These are phyloP conservation scores for Sigmodon hispidus DNA, from an alignment of 2,113 vertebrate genomes.

Conservation along the genomic window DNA sequence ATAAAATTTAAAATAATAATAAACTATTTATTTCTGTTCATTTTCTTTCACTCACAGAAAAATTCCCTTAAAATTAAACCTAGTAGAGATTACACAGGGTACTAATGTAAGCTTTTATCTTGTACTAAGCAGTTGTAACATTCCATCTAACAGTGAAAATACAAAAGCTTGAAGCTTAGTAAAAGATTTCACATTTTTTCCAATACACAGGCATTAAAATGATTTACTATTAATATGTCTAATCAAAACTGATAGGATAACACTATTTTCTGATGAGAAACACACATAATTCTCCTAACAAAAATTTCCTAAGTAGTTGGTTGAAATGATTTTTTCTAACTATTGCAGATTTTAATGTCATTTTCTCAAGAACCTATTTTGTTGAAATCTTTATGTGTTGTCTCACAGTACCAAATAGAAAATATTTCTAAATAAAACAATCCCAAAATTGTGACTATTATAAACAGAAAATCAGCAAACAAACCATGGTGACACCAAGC, in stretches of 20 bases:
- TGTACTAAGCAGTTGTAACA: neutral
- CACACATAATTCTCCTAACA: neutral
- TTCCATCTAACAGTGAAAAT: neutral
- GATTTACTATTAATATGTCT: neutral
- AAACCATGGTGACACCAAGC: neutral
- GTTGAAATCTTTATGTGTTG: conserved; percentile 1
- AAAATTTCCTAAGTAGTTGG: neutral
- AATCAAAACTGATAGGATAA: neutral
- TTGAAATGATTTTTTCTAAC: conserved; percentile 25
- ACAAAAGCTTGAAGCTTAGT: conserved; percentile 26
- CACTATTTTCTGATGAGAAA: neutral
- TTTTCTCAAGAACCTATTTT: conserved; percentile 1
- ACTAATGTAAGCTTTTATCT: neutral
- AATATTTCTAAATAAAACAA: neutral
- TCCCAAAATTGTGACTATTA: neutral
- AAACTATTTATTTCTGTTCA: conserved; percentile 7
- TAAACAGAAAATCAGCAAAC: neutral
- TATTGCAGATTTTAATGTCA: neutral
- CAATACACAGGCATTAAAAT: conserved; percentile 33
- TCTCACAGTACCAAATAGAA: neutral
- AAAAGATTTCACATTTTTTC: neutral
- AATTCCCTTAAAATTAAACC: conserved; percentile 15
- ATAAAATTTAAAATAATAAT: conserved; percentile 33
- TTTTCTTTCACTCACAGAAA: neutral
- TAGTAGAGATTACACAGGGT: neutral